A percentile compares a stretch with the other conserved stretches of the same genome.
phyloP scores from a whole-genome alignment of 2,113 vertebrate species.

The Nestor notabilis region DNA sequence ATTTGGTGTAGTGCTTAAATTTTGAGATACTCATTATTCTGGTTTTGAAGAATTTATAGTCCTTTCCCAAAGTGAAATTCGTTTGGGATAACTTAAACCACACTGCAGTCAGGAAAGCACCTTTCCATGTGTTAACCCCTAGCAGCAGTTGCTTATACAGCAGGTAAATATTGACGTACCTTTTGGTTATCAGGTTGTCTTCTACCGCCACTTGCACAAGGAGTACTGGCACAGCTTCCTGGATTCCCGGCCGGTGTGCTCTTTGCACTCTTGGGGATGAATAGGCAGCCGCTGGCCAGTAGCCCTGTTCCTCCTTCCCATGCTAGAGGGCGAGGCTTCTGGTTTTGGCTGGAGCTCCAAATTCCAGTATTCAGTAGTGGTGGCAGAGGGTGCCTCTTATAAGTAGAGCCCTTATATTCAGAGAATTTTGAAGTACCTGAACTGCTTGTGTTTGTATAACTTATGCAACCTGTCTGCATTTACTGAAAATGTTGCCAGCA shows the following conservation, averaged over 20 bases:
- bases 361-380: not conserved
- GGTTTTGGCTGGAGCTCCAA: not conserved
- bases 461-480: not conserved
- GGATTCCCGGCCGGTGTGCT: not conserved
- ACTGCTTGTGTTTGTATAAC: not conserved
- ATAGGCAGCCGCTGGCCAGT: slow-evolving; percentile 11
- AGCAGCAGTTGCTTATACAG: not conserved
- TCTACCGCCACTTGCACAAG: not conserved
- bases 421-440: not conserved
- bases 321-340: slow-evolving; percentile 1
- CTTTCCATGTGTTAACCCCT: not conserved
- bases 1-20: not conserved
- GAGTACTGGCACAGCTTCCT: not conserved
- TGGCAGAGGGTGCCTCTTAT: not conserved
- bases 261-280: not conserved
- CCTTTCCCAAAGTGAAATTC: not conserved
- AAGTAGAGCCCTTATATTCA: not conserved
- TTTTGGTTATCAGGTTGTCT: slow-evolving; percentile 33
- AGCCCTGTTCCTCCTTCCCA: not conserved
- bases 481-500: fast-evolving
- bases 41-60: not conserved
- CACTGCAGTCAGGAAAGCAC: not conserved
- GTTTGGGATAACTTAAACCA: not conserved
- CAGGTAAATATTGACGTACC: slow-evolving; percentile 31
- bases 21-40: not conserved